phyloP scores from a whole-genome alignment of 1,140 invertebrate species.

The Bilobella aurantiaca region DNA sequence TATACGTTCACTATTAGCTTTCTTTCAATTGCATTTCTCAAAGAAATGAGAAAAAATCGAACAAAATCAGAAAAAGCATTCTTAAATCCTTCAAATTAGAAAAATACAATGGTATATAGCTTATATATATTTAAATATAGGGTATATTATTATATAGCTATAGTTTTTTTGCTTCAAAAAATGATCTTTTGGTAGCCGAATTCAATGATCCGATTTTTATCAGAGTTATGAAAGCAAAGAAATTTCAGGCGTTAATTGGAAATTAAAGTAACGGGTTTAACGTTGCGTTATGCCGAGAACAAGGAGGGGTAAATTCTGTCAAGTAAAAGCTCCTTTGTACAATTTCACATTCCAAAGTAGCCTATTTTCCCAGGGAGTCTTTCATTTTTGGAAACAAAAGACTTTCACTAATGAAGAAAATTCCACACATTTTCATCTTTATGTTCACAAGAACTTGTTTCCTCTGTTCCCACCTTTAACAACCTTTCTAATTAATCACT shows the following conservation, averaged over 20 bases:
- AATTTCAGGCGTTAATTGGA: too few species aligned
- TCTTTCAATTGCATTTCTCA: background rate
- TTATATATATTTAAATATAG: too few species aligned
- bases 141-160: too few species aligned
- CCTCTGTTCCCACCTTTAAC: constrained; percentile 2
- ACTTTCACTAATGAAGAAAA: constrained; percentile 14
- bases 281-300: too few species aligned
- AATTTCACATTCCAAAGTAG: constrained; percentile 9
- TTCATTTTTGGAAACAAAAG: constrained; percentile 7
- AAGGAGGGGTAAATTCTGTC: too few species aligned
- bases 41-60: background rate
- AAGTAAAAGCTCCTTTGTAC: background rate
- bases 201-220: too few species aligned
- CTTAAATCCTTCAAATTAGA: too few species aligned
- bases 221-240: too few species aligned
- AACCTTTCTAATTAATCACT: constrained; percentile 2
- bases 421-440: constrained; percentile 35
- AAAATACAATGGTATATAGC: too few species aligned
- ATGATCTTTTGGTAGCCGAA: too few species aligned
- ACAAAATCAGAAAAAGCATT: background rate
- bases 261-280: too few species aligned
- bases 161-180: too few species aligned
- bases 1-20: background rate
- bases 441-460: background rate
- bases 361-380: background rate